A percentile compares a stretch with the other conserved stretches of the same genome.
These are phyloP conservation scores for Laterallus jamaicensis DNA, from an alignment of 2,113 vertebrate genomes.

Conservation along the genomic window DNA sequence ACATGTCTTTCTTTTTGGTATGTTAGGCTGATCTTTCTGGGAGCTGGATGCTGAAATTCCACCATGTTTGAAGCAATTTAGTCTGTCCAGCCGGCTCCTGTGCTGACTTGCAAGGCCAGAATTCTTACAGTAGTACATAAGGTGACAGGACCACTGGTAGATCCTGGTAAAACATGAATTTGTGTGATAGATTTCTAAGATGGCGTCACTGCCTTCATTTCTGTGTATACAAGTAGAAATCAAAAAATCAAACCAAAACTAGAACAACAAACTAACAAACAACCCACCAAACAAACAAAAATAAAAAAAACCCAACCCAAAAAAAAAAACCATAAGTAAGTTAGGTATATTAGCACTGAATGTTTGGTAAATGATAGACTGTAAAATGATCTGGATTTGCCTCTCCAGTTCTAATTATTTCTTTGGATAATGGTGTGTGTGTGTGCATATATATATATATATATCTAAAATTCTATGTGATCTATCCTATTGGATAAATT, in stretches of 20 bases:
- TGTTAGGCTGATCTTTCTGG: not conserved
- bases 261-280: too few species aligned
- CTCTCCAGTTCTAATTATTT: not conserved
- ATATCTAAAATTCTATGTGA: not conserved
- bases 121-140: not conserved
- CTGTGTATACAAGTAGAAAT: not conserved
- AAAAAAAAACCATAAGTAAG: not conserved
- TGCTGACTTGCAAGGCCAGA: not conserved
- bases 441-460: too few species aligned
- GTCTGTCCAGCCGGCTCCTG: not conserved
- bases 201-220: not conserved
- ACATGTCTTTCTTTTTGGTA: not conserved
- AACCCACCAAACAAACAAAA: too few species aligned
- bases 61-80: not conserved
- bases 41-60: not conserved
- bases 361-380: not conserved
- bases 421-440: not conserved
- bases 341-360: not conserved
- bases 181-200: not conserved
- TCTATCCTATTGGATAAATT: not conserved
- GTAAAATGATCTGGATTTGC: not conserved
- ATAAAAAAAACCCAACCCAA: too few species aligned
- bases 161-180: not conserved
- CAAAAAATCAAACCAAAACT: not conserved
- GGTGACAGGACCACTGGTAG: not conserved